Evolutionary conservation across 2,113 vertebrate genomes (phyloP), one percentile per base, ranked within the genome.

Genomic region (Pagrus major): DNA sequence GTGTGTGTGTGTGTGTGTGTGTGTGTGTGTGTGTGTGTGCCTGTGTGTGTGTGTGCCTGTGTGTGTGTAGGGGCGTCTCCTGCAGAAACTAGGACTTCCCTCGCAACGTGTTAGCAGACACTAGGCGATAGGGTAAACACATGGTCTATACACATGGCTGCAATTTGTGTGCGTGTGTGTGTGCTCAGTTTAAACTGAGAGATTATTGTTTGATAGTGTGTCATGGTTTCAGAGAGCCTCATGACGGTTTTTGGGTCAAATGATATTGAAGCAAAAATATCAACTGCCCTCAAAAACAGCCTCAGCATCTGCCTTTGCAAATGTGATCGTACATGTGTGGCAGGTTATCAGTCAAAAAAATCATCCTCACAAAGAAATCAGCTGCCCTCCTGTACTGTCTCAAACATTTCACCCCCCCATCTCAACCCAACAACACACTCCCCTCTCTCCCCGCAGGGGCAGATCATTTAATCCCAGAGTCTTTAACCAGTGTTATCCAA

Each of bases 151-250:
- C 61, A 83, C 56, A 66, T 59, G 42, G 73, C 63, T 16, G 66
- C 58, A 1, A 47, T 29, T 49, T 63, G 25, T 52, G 60, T 54
- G 52, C 51, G 33, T 33, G 33, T 25, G 31, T 46, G 52, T 15
- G 31, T 9, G 60, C 31, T 81, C 44, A 49, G 41, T 68, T 72
- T 59, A 58, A 31, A 80, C 80, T 80, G 78, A 89, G 74, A 76
- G 78, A 72, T 86, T 76, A 89, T 89, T 89, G 75, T 85, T 60
- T 63, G 25, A 63, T 65, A 31, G 29, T 14, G 49, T 58, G 74
- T 84, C 64, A 55, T 58, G 41, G 18, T 67, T 76, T 77, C 25
- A 59, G 42, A 85, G 11, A 3, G 59, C 44, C 46, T 60, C 52
- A 51, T 81, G 79, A 84, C 55, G 9, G 21, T 67, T 74, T 80